These are phyloP conservation scores for Phylloscopus collybita DNA, from an alignment of 2,797 vertebrate genomes.

Conservation along the genomic window DNA sequence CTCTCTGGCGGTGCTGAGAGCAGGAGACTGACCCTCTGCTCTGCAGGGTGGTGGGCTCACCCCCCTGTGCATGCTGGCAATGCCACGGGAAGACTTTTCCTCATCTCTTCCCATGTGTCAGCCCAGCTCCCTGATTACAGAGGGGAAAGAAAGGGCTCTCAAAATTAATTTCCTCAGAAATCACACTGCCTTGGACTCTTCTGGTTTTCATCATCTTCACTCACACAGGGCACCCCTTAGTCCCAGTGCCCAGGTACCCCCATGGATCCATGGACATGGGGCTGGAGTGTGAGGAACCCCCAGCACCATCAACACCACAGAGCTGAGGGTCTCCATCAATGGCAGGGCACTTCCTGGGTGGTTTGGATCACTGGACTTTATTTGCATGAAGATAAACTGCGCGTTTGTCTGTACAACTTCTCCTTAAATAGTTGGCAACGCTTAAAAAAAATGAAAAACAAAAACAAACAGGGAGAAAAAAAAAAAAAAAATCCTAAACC, in stretches of 20 bases:
- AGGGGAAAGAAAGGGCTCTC: not conserved
- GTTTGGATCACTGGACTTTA: constrained; percentile 48
- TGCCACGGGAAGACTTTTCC: not conserved
- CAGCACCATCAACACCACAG: not conserved
- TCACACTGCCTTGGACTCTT: not conserved
- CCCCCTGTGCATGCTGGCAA: not conserved
- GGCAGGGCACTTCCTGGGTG: not conserved
- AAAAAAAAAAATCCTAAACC: not conserved
- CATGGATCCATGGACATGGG: rapidly evolving
- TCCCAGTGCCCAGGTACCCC: too few species aligned
- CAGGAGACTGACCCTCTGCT: not conserved
- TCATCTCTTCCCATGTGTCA: not conserved
- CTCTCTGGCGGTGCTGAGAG: not conserved
- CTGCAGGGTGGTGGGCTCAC: not conserved
- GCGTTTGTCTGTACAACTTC: constrained; percentile 43
- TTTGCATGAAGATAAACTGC: constrained; percentile 56
- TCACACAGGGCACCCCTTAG: not conserved
- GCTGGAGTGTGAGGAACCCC: rapidly evolving
- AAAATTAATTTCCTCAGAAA: not conserved
- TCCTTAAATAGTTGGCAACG: constrained; percentile 63
- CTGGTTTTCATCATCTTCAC: not conserved
- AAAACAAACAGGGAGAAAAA: not conserved
- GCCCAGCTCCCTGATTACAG: not conserved
- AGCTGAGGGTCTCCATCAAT: not conserved
- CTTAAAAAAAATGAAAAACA: not conserved